Evolutionary conservation across 2,113 vertebrate species (phyloP), one percentile per base, ranked within the genome.

Genomic region (Menura novaehollandiae): DNA sequence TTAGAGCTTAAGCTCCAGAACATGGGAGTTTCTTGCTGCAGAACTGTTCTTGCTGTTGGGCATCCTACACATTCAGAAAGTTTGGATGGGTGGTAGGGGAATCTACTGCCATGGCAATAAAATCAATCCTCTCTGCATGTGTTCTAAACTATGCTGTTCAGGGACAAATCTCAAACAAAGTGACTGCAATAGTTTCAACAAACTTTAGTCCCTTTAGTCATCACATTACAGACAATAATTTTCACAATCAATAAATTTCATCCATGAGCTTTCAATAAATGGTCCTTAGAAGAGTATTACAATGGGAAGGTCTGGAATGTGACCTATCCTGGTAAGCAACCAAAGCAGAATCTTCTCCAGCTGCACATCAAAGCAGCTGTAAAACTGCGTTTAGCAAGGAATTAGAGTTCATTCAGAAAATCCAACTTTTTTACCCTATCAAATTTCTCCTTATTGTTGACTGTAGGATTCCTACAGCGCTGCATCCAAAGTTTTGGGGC

Each of bases 331-430:
- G 30, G 66, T 78, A 59, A 85, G 73, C 37, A 55, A 82, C 11
- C 69, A 88, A 80, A 81, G 52, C 81, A 87, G 84, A 91, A 56
- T 85, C 81, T 88, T 81, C 49, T 66, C 74, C 84, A 95, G 89
- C 89, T 95, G 56, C 84, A 89, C 81, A 86, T 87, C 80, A 82
- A 81, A 91, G 77, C 77, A 78, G 56, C 58, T 87, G 39, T 55
- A 78, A 93, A 94, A 86, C 49, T 88, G 41, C 81, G 92, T 79
- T 82, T 84, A 91, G 49, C 53, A 49, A 60, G 69, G 69, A 92
- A 81, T 75, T 62, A 43, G 33, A 51, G 60, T 46, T 85, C 39
- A 82, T 60, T 86, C 7, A 79, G 82, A 96, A 85, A 83, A 60
- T 64, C 27, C 75, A 68, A 13, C 60, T 77, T 26, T 77, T 83